Evolutionary conservation across 2,888 invertebrate species (phyloP), one percentile per base, ranked within the genome.

Genomic region (Zaprionus obscuricornis): DNA sequence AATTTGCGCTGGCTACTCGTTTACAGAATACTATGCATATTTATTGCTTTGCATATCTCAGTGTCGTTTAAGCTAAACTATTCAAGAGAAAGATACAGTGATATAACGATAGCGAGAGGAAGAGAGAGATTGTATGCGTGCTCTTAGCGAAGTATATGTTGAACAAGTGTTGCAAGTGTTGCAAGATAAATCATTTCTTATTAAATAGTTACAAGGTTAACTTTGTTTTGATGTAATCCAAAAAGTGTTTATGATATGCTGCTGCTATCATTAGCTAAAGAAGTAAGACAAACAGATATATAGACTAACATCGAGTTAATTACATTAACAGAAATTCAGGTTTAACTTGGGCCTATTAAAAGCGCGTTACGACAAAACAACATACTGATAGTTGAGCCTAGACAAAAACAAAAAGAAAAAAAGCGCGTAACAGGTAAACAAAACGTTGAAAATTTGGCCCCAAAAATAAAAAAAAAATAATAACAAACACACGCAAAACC

Each of bases 391-490:
- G 20, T 33, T 34, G 20, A 14, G 18, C 26, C 18, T 47, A 43
- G 22, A 47, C 33, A 55, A 65, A 27, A 6, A 46, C 5, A 22
- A 3, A 4, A 8, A 42, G 7, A 45, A n/a, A 7, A 47, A 40
- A 57, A 7, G 37, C 65, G 50, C 77, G 63, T 81, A 78, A 71
- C 84, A 75, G 73, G 67, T 74, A 77, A 82, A 66, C 60, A 60
- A 54, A 39, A 18, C 7, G 16, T 7, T 11, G 31, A 54, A 40
- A 74, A 60, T 58, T 65, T 59, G 73, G 73, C 68, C n/a, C 84
- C 51, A 83, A 66, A 82, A 82, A 81, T 60, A 65, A 3, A 0
- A 20, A 20, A 26, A 34, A 2, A 50, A 47, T 40, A 22, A 10
- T 1, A 11, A 60, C 65, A 63, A 85, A 36, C 20, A 33, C n/a